Conservation (phyloP, 2,797 vertebrate genomes). For the Linurgus olivaceus region DNA sequence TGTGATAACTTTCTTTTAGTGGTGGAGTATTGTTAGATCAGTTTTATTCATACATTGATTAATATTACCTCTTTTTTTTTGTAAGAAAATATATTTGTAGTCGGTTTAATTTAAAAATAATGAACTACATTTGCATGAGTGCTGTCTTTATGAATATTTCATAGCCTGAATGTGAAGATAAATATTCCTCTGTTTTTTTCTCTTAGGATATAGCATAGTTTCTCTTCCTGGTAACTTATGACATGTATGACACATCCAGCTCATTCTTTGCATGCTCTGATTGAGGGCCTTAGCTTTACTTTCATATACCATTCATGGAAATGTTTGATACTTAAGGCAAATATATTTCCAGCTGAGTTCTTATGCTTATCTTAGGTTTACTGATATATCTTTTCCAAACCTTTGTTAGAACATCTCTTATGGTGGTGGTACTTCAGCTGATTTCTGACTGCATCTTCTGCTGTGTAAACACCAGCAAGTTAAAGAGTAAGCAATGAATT, state of each 20-base stretch:
- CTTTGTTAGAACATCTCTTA: not conserved
- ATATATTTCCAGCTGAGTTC: not conserved
- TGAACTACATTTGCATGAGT: not conserved
- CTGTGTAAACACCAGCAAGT: slow-evolving; percentile 13
- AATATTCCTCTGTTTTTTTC: not conserved
- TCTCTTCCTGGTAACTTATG: not conserved
- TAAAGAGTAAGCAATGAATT: not conserved
- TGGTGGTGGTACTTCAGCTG: not conserved
- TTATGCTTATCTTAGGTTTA: not conserved
- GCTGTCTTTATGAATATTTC: not conserved
- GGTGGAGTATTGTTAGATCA: not conserved
- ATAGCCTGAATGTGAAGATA: not conserved
- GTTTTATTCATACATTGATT: not conserved
- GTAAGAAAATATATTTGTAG: not conserved
- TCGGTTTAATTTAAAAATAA: not conserved
- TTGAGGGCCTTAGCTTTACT: not conserved
- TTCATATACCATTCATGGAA: not conserved
- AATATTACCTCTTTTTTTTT: not conserved
- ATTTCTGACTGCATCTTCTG: slow-evolving; percentile 18
- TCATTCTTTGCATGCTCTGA: not conserved
- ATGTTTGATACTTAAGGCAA: not conserved
- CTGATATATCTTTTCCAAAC: not conserved
- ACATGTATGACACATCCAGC: not conserved
- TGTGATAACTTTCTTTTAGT: not conserved
- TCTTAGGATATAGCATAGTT: not conserved